Evolutionary conservation across 2,113 vertebrate genomes (phyloP), one percentile per base, ranked within the genome.

Genomic region (Mastomys coucha): DNA sequence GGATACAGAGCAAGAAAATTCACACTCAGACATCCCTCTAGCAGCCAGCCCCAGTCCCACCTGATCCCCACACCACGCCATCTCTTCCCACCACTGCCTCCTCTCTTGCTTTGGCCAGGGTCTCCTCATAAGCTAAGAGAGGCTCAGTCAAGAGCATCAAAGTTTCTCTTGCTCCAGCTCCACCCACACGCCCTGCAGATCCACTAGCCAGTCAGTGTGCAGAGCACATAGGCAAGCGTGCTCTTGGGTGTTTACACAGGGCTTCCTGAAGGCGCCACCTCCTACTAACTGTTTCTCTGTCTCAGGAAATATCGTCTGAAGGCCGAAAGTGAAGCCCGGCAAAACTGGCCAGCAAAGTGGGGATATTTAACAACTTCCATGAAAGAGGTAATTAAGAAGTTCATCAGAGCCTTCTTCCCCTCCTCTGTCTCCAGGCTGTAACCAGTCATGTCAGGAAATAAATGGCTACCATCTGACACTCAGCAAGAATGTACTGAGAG

Each of bases 281-380:
- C 1, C 28, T 28, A 33, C 77, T 76, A 7, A 24, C 51, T 16
- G 36, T 42, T 1, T 87, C 70, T 84, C n/a, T 60, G 28, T 94
- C 98, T 67, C 91, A 99, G 99, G 99, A 99, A 97, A 96, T 95
- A 94, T 1, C 94, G 45, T 0, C 0, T 99, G 76, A 97, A 97
- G 94, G 95, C 7, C 0, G 99, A 99, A 94, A 1, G 1, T 0
- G 97, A 98, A 2, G 97, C 98, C 11, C 96, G 97, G 53, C 97
- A 88, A 51, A 98, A 93, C 91, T 99, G 99, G 99, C 76, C 97
- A 20, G 89, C 97, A 0, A 98, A 97, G 3, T 99, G 99, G 99
- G 99, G 99, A 7, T 99, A 98, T 93, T 91, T 99, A 95, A 96
- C 97, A 45, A 98, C 97, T 1, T 82, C 98, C 20, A 11, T 87